phyloP scores from a whole-genome alignment of 2,888 invertebrate species.

The Drosophila meridionalis region DNA sequence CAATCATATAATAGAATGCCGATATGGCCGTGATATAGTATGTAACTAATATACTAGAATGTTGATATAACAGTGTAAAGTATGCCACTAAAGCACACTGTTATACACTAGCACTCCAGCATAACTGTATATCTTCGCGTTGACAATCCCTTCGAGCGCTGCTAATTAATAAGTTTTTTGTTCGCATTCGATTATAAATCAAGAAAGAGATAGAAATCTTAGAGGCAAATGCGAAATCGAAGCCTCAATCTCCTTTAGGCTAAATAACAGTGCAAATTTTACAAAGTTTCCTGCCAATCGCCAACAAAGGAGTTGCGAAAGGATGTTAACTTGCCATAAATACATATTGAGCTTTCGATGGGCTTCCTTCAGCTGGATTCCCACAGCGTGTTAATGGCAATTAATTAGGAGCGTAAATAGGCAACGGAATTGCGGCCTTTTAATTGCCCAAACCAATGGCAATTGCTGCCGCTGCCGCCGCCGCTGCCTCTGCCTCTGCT shows the following conservation, averaged over 20 bases:
- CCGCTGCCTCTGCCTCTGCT: neutral
- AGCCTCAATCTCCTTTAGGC: neutral
- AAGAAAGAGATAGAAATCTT: constrained; percentile 6
- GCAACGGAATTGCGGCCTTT: constrained; percentile 20
- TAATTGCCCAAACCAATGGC: constrained; percentile 43
- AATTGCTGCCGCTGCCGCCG: constrained; percentile 7
- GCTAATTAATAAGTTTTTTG: constrained; percentile 1
- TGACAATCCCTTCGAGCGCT: constrained; percentile 8
- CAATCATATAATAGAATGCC: too few relatives aligned
- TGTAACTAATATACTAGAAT: too few relatives aligned
- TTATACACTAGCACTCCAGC: neutral
- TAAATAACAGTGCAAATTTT: constrained; percentile 2
- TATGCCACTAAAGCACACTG: too few relatives aligned
- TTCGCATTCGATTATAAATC: neutral
- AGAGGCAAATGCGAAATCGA: neutral
- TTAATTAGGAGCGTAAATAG: constrained; percentile 32
- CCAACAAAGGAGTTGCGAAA: neutral
- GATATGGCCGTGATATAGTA: too few relatives aligned
- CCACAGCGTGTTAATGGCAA: constrained; percentile 44
- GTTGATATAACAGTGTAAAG: neutral
- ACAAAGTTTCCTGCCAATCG: neutral
- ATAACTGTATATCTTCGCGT: neutral
- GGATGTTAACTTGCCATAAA: constrained; percentile 1
- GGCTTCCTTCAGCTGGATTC: neutral
- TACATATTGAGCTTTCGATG: neutral